Conservation (phyloP, 2,888 invertebrate genomes). For the Ichneumon xanthorius region DNA sequence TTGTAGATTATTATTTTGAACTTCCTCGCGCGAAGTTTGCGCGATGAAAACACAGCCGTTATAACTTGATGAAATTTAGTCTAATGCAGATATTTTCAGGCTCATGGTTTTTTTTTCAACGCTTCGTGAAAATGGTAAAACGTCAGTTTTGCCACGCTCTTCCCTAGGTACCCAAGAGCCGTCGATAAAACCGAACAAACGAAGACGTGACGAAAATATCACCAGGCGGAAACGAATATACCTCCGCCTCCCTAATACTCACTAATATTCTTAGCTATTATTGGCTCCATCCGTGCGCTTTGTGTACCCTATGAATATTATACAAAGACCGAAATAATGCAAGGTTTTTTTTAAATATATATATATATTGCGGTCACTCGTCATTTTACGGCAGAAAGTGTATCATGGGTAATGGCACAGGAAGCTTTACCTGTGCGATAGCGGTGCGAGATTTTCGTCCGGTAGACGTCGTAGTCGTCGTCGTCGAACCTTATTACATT, state of each 20-base stretch:
- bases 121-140: background rate
- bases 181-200: background rate
- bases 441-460: slow-evolving; percentile 51
- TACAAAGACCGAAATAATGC: background rate
- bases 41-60: too few relatives aligned
- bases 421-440: slow-evolving; percentile 9
- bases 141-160: background rate
- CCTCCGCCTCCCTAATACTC: background rate
- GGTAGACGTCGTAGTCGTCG: background rate
- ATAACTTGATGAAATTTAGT: too few relatives aligned
- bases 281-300: background rate
- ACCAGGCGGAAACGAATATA: background rate
- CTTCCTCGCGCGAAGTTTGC: too few relatives aligned
- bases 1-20: too few relatives aligned
- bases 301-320: background rate
- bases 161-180: background rate
- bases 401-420: background rate
- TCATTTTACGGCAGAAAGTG: slow-evolving; percentile 4
- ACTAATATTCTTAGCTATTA: background rate
- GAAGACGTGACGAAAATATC: background rate
- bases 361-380: slow-evolving; percentile 18
- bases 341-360: background rate
- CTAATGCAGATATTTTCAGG: too few relatives aligned
- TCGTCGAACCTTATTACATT: slow-evolving; percentile 59
- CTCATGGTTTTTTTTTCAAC: background rate